These are phyloP conservation scores for Meteorus sp. DNA, from an alignment of 1,140 invertebrate genomes.

Conservation along the genomic window DNA sequence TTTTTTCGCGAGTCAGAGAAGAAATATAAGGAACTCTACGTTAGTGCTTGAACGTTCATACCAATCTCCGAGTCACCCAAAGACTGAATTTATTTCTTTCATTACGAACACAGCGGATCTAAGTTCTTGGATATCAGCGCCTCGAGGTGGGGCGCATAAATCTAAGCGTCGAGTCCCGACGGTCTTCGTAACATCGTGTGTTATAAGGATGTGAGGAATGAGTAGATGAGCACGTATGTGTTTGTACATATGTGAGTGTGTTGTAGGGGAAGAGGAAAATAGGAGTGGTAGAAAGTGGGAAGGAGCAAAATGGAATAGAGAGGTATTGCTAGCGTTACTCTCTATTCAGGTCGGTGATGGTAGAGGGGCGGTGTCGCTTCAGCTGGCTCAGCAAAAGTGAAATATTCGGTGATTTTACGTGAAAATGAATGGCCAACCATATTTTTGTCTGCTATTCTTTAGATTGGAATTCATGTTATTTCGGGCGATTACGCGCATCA, in stretches of 20 bases:
- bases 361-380: conserved; percentile 35
- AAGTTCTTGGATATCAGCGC: conserved; percentile 59
- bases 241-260: too few species aligned
- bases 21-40: background rate
- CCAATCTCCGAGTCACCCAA: conserved; percentile 36
- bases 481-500: conserved; percentile 50
- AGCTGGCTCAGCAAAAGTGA: conserved; percentile 47
- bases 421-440: conserved; percentile 51
- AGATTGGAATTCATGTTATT: conserved; percentile 57
- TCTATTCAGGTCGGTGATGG: conserved; percentile 17
- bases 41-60: conserved; percentile 4
- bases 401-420: conserved; percentile 57
- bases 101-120: conserved; percentile 58
- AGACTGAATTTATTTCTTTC: conserved; percentile 62
- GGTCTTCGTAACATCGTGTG: too few species aligned
- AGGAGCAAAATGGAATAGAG: conserved; percentile 11
- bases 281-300: conserved; percentile 19
- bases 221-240: background rate
- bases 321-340: conserved; percentile 7
- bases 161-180: conserved; percentile 49
- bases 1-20: too few species aligned
- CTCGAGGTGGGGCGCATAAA: conserved; percentile 58
- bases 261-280: too few species aligned
- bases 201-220: too few species aligned
- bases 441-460: conserved; percentile 46